Conservation (phyloP, 2,113 vertebrate genomes). For the Heteronetta atricapilla region DNA sequence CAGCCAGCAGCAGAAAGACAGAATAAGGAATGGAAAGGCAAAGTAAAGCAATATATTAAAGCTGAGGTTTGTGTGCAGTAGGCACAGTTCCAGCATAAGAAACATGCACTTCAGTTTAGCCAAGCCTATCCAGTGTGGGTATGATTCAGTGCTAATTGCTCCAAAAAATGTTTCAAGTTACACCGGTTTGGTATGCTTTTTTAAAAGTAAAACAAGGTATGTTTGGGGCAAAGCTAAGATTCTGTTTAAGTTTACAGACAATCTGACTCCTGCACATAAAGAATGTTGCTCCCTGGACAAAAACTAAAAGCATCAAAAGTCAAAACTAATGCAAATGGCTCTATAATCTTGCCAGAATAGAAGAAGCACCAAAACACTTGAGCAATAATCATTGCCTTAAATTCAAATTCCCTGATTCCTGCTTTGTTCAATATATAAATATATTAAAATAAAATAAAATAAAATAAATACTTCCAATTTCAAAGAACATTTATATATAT, state of each 20-base stretch:
- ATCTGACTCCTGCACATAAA: slow-evolving; percentile 3
- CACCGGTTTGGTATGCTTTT: neutral
- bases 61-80: neutral
- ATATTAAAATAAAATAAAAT: neutral
- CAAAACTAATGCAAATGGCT: slow-evolving; percentile 27
- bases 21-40: neutral
- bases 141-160: slow-evolving; percentile 15
- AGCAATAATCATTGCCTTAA: neutral
- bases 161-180: neutral
- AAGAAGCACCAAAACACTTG: neutral
- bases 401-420: neutral
- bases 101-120: neutral
- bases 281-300: neutral
- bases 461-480: neutral
- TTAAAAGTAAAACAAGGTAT: neutral
- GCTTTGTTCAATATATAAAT: neutral
- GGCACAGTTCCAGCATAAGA: neutral
- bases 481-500: neutral
- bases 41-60: neutral
- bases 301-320: neutral
- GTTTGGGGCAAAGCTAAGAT: neutral
- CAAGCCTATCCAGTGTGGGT: neutral
- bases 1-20: neutral
- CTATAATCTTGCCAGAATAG: neutral
- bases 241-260: slow-evolving; percentile 52